Base-by-base conservation (phyloP, 2,113 vertebrate genomes). In the Ameiurus melas region DNA sequence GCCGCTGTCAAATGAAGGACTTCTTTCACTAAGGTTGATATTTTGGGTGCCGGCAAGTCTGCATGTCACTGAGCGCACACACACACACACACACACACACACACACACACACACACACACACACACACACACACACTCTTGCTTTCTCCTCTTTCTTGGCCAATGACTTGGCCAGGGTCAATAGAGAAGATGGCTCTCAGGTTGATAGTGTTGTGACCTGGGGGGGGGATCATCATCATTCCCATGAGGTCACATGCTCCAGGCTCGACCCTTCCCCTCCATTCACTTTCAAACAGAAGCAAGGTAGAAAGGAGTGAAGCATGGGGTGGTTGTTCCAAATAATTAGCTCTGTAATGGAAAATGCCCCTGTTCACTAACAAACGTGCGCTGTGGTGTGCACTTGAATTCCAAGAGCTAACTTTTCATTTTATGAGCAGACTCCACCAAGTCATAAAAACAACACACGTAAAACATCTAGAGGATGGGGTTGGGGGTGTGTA, bases 11-110 rank as follows among this genome's bases (percentile, higher is more conserved):
- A 94, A 96, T 94, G 94, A 96, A 94, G 92, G 93, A 94, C 92
- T 95, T 95, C 94, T 95, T 94, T 95, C 90, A 95, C 93, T 95
- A 91, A 95, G 94, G 94, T 94, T 95, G 94, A 96, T 92, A 96
- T 96, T 96, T 95, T 90, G 94, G 96, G 95, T 96, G 96, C 95
- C 96, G 92, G 92, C 88, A 91, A 94, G 96, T 96, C 96, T 97
- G 95, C 91, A 92, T 91, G 90, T 96, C 91, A 91, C 94, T 91
- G 92, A 91, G 94, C 88, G 90, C 87, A 90, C 90, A 86, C 89
- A 85, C 91, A 90, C 89, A 84, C 13, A 27, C 84, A 57, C n/a
- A 80, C 62, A 22, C 77, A 75, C 73, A 73, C 80, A 77, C 81
- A 71, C 89, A 92, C 79, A 92, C 79, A 33, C 13, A 17, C 77